Conservation (phyloP, 2,888 invertebrate genomes). For the Pyrrhia umbra region DNA sequence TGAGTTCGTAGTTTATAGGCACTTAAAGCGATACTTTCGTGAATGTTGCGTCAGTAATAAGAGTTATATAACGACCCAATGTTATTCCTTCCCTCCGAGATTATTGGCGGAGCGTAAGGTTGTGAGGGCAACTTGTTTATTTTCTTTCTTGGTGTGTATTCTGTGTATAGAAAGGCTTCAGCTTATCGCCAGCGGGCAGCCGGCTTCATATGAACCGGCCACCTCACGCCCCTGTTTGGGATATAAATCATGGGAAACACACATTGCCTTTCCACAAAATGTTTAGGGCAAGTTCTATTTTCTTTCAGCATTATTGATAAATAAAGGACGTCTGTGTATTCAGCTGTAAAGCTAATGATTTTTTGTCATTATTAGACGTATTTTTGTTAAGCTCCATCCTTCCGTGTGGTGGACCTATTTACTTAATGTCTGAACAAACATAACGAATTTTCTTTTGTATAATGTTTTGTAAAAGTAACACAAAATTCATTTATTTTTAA, state of each 20-base stretch:
- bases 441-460: neutral
- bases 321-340: conserved; percentile 64
- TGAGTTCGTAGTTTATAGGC: conserved; percentile 68
- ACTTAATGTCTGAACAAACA: conserved; percentile 33
- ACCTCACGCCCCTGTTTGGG: conserved; percentile 83
- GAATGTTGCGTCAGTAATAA: conserved; percentile 67
- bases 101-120: conserved; percentile 82
- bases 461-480: no score
- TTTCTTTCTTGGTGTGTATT: conserved; percentile 83
- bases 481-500: no score
- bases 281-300: conserved; percentile 82
- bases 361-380: conserved; percentile 46
- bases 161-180: conserved; percentile 79
- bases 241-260: conserved; percentile 89
- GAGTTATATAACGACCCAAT: conserved; percentile 66
- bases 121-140: conserved; percentile 84
- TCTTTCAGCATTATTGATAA: conserved; percentile 78
- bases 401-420: conserved; percentile 14
- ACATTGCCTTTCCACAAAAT: conserved; percentile 88
- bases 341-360: conserved; percentile 50
- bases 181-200: conserved; percentile 88
- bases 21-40: conserved; percentile 72
- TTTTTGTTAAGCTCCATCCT: conserved; percentile 32
- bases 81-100: conserved; percentile 73
- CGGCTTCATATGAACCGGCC: conserved; percentile 78